Conservation (phyloP, 2,113 vertebrate species). For the Rhabdornis inornatus region DNA sequence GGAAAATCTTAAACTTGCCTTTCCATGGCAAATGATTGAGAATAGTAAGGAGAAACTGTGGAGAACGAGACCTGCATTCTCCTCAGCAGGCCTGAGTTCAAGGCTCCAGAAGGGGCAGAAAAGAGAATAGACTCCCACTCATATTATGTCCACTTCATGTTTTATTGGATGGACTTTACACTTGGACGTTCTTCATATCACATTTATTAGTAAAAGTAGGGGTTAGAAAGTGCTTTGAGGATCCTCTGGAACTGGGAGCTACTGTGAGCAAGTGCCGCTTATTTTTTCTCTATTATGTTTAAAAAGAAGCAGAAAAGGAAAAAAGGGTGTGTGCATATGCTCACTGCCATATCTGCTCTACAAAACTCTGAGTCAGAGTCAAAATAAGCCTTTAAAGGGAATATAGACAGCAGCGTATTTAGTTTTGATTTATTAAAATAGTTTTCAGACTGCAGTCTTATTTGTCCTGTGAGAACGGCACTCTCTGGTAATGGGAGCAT, state of each 20-base stretch:
- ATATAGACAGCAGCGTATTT: conserved; percentile 10
- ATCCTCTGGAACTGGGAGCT: background rate
- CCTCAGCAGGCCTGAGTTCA: background rate
- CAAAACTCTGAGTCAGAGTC: background rate
- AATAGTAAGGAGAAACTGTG: background rate
- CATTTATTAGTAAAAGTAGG: background rate
- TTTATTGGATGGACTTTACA: background rate
- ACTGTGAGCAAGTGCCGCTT: background rate
- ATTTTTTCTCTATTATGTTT: background rate
- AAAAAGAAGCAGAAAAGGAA: background rate
- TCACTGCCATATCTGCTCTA: background rate
- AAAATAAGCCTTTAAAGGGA: conserved; percentile 47
- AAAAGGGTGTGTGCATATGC: background rate
- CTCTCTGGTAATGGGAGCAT: conserved; percentile 39
- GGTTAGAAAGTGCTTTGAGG: background rate
- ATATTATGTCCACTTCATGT: background rate
- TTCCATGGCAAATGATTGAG: background rate
- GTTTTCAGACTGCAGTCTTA: conserved; percentile 51
- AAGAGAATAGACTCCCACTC: background rate
- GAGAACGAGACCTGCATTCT: background rate
- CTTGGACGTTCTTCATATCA: background rate
- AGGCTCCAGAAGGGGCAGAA: background rate
- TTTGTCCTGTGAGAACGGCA: conserved; percentile 49
- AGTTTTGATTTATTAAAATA: conserved; percentile 64
- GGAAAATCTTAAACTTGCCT: background rate